Base-by-base conservation (phyloP, 1,140 invertebrate genomes). In the Lucilia sericata region DNA sequence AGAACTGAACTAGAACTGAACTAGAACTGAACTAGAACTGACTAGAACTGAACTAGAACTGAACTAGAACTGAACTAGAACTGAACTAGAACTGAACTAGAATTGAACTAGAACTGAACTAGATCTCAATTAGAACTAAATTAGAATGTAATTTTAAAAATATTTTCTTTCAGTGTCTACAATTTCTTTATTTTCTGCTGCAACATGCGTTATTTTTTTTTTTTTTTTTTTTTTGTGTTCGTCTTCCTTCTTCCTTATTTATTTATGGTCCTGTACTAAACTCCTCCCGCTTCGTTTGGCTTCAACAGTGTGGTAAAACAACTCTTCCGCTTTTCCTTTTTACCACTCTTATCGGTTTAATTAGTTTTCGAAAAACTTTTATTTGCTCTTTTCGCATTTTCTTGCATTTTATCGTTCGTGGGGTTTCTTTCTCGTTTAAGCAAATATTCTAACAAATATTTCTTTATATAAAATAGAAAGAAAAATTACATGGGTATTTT, bases 291-390 rank as follows among this genome's bases (percentile, higher is more conserved):
- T 47, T 49, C 47, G 9, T 80, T 80, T 80, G 19, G 76, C 19
- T 80, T 80, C 42, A 47, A 80, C 76, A 47, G 34, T 80, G 76
- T 49, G 76, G 76, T 80, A 49, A 34, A 80, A 21, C 76, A 80
- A 80, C 42, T 80, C 76, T 47, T 80, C 42, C 76, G 76, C 42
- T 25, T 47, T 49, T 55, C 76, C 42, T 49, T 80, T 80, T 80
- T 25, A 80, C 76, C 76, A 80, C 76, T 80, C 76, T 80, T 80
- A 80, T 80, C 76, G 76, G 76, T 80, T 80, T 80, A 80, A 80
- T 80, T 80, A 80, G 76, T 80, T 80, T 80, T 80, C 42, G 76
- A 80, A 80, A 80, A 80, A 80, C 76, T 80, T 80, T 80, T 80
- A 80, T 80, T 80, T 80, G 76, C 47, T 51, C 42, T 80, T 51